Percentiles rank a stretch among this genome's conserved stretches.
Evolutionary conservation across 2,888 invertebrate species (phyloP).

Genomic region (Phasia obesa): DNA sequence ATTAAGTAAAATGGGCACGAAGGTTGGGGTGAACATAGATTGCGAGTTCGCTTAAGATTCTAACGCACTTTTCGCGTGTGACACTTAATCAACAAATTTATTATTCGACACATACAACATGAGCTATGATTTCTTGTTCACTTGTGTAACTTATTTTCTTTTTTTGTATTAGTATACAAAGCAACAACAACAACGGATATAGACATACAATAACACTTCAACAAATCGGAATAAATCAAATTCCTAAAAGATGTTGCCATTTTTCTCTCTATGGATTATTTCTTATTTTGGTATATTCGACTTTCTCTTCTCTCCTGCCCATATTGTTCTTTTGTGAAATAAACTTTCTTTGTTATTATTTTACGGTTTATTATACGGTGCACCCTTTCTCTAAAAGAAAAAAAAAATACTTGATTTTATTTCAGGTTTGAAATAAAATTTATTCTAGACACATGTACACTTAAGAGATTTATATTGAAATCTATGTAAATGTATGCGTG

Average conservation of each 20-base stretch:
- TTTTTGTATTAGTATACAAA: not conserved
- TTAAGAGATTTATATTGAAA: not conserved
- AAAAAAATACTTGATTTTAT: conserved; percentile 41
- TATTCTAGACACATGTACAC: conserved; percentile 23
- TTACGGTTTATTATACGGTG: conserved; percentile 27
- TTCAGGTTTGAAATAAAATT: conserved; percentile 41
- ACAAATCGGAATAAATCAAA: conserved; percentile 63
- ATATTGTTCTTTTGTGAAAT: conserved; percentile 3
- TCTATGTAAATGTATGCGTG: not conserved
- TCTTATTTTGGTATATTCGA: conserved; percentile 13
- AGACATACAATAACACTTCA: conserved; percentile 7
- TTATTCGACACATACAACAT: conserved; percentile 50
- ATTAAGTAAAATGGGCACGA: not conserved
- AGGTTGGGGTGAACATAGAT: not conserved
- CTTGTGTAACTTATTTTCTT: conserved; percentile 22
- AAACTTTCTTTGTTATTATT: conserved; percentile 17
- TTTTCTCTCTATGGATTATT: conserved; percentile 11
- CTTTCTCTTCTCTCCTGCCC: not conserved
- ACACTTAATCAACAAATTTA: conserved; percentile 52
- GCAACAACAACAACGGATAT: not conserved
- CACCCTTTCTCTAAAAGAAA: conserved; percentile 43
- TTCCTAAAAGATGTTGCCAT: conserved; percentile 62
- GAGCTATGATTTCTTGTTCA: conserved; percentile 38
- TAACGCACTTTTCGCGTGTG: conserved; percentile 52
- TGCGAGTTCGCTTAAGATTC: conserved; percentile 56